Base-by-base conservation (phyloP, 2,797 vertebrate genomes). In the Tragopan temminckii region DNA sequence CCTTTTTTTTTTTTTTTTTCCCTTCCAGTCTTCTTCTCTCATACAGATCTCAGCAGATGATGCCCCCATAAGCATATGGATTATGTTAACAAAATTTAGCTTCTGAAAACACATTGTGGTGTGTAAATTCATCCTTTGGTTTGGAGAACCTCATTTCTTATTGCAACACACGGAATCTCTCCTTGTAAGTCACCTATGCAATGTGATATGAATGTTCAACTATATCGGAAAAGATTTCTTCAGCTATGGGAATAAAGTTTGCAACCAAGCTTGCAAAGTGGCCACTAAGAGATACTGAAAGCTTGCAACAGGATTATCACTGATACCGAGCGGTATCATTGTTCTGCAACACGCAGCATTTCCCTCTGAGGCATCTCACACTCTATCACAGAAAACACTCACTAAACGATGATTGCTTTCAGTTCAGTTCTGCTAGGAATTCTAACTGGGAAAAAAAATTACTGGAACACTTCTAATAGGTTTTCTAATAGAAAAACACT, bases 401-500 rank as follows among this genome's bases (percentile, higher is more conserved):
- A 19, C 68, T 89, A 94, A 89, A 85, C 46, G 86, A 77, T 86
- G 71, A 90, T 82, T 77, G 58, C 59, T 94, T 95, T 89, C 83
- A 75, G 52, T 93, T 90, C 45, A 42, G 58, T 80, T 94, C 58
- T 92, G 71, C 75, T 72, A 68, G 31, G 35, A 88, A 95, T 64
- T 87, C 50, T 75, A 46, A 86, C 62, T 7, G 19, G 35, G 25
- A 16, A 52, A 52, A 25, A 33, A 68, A 21, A 72, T 14, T 2
- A 11, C 57, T 92, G 92, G 79, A 93, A 85, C 36, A 3, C 4
- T 89, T 94, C 72, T 80, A 87, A 6, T n/a, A 29, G 53, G 21
- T 90, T 89, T 94, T 87, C 69, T 94, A 38, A 83, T 72, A 55
- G 72, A 87, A 94, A 95, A 94, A 72, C 81, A 83, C 57, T 89